Base-by-base conservation (phyloP, 1,140 invertebrate species). In the Cotesia typhae region DNA sequence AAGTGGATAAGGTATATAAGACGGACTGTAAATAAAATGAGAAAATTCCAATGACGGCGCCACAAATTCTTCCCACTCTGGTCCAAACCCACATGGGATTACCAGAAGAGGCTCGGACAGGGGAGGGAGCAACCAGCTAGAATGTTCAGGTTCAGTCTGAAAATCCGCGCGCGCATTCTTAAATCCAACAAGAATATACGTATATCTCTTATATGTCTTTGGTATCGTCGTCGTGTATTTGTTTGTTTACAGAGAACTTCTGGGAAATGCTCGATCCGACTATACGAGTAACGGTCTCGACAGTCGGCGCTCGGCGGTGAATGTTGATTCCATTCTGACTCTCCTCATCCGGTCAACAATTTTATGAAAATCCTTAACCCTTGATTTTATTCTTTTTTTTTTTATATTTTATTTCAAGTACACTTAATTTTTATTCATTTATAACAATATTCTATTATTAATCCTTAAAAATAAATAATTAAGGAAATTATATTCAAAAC, bases 231-330 rank as follows among this genome's bases (percentile, higher is more conserved):
- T 70, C 57, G 75, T 78, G 74, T 82, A 79, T 79, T 80, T 81
- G 82, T 83, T 84, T 85, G 84, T 85, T 85, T 84, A 84, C 81
- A 84, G 81, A 78, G 77, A 80, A 76, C 76, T 84, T 85, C 83
- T 84, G 79, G 79, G 84, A 84, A 85, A 83, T 82, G 80, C 78
- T 59, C 64, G 78, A 81, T 77, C 52, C 70, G 80, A 82, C 76
- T 28, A 28, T 1, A 77, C 82, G 82, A 79, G 80, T 84, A 84
- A 84, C 84, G 83, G 84, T 82, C 77, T 76, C 76, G 72, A 79
- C 76, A 28, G 28, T 28, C 3, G 28, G 17, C 17, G 75, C 1
- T 28, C 3, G 1, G 17, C 17, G 75, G 63, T 76, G 74, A 74
- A 79, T 75, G 79, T 78, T 79, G 84, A 83, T 85, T 78, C 82